These are phyloP conservation scores for Clarias macrocephalus DNA, from an alignment of 2,113 vertebrate genomes.

Conservation along the genomic window DNA sequence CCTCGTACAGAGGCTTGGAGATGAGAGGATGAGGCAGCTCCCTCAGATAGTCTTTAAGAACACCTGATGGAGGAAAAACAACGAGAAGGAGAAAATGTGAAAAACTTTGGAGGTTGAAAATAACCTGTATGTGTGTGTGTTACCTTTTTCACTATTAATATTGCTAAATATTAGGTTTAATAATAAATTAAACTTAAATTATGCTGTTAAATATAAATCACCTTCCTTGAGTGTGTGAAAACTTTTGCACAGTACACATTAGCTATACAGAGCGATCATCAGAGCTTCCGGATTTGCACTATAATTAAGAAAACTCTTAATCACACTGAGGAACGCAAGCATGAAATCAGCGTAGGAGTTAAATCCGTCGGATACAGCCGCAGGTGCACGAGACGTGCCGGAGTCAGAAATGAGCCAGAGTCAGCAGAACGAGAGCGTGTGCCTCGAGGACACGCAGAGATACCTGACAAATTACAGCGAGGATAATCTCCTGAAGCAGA, in stretches of 20 bases:
- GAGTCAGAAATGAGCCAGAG: not conserved
- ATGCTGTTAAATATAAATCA: not conserved
- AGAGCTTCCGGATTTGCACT: not conserved
- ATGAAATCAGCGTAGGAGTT: not conserved
- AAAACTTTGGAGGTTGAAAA: not conserved
- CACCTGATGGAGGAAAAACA: constrained; percentile 72
- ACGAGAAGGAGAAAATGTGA: no score
- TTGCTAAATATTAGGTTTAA: not conserved
- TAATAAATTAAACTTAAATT: no score
- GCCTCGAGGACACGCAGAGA: constrained; percentile 18
- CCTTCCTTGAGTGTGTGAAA: not conserved
- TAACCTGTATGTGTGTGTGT: not conserved
- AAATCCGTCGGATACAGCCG: not conserved
- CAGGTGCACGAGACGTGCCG: not conserved
- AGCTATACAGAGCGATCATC: not conserved
- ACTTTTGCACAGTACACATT: not conserved
- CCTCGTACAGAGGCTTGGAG: constrained; percentile 89
- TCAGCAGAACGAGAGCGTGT: not conserved
- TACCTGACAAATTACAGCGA: constrained; percentile 48
- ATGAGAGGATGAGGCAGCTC: constrained; percentile 94
- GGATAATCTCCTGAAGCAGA: constrained; percentile 20
- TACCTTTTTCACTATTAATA: not conserved
- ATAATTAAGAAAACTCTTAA: not conserved
- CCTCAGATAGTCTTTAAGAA: constrained; percentile 95
- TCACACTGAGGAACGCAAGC: not conserved